Base-by-base conservation (phyloP, 2,797 vertebrate genomes). In the Cynopterus sphinx region DNA sequence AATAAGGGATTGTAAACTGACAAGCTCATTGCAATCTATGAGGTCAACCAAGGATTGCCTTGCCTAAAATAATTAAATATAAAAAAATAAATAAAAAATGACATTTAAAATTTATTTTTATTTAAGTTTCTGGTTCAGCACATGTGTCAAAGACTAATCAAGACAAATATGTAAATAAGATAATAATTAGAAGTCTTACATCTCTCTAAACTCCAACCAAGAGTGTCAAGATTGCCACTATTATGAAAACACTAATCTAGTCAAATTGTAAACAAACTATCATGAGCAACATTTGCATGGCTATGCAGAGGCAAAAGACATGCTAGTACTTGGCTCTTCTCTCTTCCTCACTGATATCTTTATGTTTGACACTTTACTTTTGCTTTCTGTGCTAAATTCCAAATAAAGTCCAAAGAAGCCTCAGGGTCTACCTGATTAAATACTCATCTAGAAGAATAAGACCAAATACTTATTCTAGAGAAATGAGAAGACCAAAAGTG, bases 41-140 rank as follows among this genome's bases (percentile, higher is more conserved):
- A 49, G 46, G 46, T 49, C 46, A 15, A 49, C 12, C 46, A 49
- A 49, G 4, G 46, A 49, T 15, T 4, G 46, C 46, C 46, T 49
- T 49, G 12, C 46, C 46, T 49, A 49, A 49, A 49, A 49, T 49
- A 49, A 46, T 2, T 12, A 46, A 46, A 12, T 12, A 46, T 15
- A 49, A 4, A 49, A 13, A 49, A 12, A 46, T 46, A 46, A 12
- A 46, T 46, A 43, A 57, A 57, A 53, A 19, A 53, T 61, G 59
- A 1, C 59, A 31, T 98, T 98, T 88, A 97, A 97, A 97, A 98
- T 96, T 97, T 96, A 97, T 97, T 95, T 98, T 97, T 97, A 98
- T 97, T 97, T 96, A 96, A 88, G 94, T 97, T 97, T 97, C 96
- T 96, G 95, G 97, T 96, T 97, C 92, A 97, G 96, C 96, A 97